phyloP scores from a whole-genome alignment of 2,888 invertebrate genomes.

The Polymixis flavicincta region DNA sequence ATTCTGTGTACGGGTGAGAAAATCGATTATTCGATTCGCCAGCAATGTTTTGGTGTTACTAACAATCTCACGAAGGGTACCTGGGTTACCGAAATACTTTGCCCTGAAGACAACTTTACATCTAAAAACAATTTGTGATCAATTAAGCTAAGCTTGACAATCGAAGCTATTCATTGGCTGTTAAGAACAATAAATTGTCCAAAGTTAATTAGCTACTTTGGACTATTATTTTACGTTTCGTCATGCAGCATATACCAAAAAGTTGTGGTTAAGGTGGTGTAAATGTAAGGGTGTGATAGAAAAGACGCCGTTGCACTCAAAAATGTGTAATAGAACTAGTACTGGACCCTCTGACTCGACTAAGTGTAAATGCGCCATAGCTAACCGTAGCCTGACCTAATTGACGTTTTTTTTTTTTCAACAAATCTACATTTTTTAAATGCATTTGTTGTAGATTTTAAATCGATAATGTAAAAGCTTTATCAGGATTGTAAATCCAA shows the following conservation, averaged over 20 bases:
- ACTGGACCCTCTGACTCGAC: constrained; percentile 9
- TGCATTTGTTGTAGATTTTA: constrained; percentile 5
- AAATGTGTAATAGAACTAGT: not conserved
- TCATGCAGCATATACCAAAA: no score
- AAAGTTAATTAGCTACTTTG: no score
- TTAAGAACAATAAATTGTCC: not conserved
- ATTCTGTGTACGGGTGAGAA: not conserved
- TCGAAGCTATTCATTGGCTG: not conserved
- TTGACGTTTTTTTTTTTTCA: constrained; percentile 47
- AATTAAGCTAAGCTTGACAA: not conserved
- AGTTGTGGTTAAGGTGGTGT: no score
- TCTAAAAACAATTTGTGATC: not conserved
- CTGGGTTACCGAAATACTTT: not conserved
- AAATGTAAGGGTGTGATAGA: no score
- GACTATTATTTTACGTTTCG: not conserved
- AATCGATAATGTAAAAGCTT: not conserved
- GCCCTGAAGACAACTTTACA: not conserved
- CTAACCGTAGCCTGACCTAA: constrained; percentile 38
- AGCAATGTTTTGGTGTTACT: not conserved
- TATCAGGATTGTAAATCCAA: not conserved
- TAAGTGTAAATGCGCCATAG: constrained; percentile 19
- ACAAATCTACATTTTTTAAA: constrained; percentile 41
- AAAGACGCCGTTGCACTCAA: no score
- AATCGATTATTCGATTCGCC: not conserved
- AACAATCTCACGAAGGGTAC: no score